phyloP scores from a whole-genome alignment of 2,113 vertebrate species.

The Leptocoma aspasia region DNA sequence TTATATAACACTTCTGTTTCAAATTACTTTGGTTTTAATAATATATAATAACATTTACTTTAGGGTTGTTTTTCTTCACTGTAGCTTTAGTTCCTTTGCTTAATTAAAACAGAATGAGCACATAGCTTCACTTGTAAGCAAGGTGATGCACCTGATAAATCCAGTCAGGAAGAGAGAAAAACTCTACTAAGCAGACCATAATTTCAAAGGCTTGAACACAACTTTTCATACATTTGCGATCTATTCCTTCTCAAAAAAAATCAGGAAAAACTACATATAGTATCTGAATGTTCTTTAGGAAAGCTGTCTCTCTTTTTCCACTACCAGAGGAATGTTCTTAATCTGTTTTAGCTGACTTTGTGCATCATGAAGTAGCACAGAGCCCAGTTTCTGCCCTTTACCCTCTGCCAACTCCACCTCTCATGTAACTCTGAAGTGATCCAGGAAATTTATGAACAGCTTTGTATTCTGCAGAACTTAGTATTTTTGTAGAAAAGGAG shows the following conservation, averaged over 20 bases:
- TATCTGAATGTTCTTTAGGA: background rate
- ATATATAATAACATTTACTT: background rate
- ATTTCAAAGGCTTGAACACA: background rate
- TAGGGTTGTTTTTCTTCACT: background rate
- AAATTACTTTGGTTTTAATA: background rate
- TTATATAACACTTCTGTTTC: background rate
- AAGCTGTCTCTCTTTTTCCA: slow-evolving; percentile 4
- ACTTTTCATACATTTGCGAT: background rate
- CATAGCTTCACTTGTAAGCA: background rate
- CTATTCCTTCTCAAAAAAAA: background rate
- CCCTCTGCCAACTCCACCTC: background rate
- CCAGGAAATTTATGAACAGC: background rate
- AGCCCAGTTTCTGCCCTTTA: background rate
- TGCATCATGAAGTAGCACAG: background rate
- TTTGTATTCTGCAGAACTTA: background rate
- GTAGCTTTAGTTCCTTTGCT: background rate
- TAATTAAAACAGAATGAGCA: background rate
- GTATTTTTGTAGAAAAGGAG: background rate
- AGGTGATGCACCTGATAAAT: background rate
- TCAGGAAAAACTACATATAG: background rate
- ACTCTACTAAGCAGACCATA: rapidly evolving
- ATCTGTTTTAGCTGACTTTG: background rate
- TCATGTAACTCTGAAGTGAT: background rate
- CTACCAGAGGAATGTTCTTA: background rate
- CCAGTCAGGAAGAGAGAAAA: background rate